Conservation (phyloP, 1,140 invertebrate species). For the Solen grandis region DNA sequence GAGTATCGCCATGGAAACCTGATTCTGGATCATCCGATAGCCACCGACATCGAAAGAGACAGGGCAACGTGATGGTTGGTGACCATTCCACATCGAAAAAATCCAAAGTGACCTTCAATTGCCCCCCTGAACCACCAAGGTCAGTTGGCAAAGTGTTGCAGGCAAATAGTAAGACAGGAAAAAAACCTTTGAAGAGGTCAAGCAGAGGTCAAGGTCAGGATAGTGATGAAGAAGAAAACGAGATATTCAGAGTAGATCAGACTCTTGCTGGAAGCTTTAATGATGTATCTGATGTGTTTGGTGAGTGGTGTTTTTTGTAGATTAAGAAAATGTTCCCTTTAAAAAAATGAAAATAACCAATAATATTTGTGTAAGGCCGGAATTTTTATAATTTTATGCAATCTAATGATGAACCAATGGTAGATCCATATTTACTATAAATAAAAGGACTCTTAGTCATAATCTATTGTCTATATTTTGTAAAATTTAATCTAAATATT, state of each 20-base stretch:
- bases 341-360: too few species aligned
- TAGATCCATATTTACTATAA: not conserved
- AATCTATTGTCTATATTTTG: not conserved
- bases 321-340: too few species aligned
- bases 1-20: too few species aligned
- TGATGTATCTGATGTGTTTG: slow-evolving; percentile 63
- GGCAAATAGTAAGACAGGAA: slow-evolving; percentile 25
- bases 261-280: slow-evolving; percentile 45
- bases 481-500: too few species aligned
- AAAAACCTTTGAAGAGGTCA: slow-evolving; percentile 18
- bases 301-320: too few species aligned
- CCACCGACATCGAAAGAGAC: too few species aligned
- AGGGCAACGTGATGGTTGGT: too few species aligned
- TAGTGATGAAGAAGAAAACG: slow-evolving; percentile 12
- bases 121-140: too few species aligned
- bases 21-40: too few species aligned
- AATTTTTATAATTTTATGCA: not conserved
- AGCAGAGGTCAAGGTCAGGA: not conserved
- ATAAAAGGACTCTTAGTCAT: not conserved
- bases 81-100: too few species aligned
- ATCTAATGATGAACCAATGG: not conserved
- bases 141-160: slow-evolving; percentile 23
- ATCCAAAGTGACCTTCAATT: slow-evolving; percentile 1
- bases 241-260: slow-evolving; percentile 27
- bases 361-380: not conserved